These are phyloP conservation scores for Heptranchias perlo DNA, from an alignment of 2,113 vertebrate genomes.

Conservation along the genomic window DNA sequence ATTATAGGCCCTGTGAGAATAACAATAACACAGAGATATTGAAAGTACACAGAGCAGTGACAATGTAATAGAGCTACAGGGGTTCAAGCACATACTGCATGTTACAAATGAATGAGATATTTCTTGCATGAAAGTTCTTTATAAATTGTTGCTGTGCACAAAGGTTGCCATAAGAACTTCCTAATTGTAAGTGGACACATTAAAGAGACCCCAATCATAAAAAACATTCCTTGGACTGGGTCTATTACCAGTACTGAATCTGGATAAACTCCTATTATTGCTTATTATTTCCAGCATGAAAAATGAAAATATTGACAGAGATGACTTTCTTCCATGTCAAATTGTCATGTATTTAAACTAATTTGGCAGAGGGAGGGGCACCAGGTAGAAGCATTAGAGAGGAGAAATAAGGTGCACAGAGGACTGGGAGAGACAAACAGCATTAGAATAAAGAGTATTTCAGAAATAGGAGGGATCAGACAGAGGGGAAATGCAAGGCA, in stretches of 20 bases:
- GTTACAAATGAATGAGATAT: background rate
- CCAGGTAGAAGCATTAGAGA: no score
- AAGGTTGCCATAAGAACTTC: background rate
- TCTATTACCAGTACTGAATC: background rate
- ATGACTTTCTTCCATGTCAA: background rate
- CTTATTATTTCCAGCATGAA: background rate
- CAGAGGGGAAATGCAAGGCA: no score
- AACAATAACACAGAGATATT: background rate
- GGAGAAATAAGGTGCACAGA: no score
- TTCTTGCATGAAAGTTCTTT: background rate
- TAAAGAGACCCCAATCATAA: no score
- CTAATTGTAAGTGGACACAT: no score
- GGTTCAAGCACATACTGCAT: background rate
- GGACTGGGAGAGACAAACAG: no score
- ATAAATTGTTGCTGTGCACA: background rate
- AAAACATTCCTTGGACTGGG: background rate
- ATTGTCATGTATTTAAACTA: no score
- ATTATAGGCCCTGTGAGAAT: background rate
- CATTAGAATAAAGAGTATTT: no score
- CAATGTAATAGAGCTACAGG: background rate
- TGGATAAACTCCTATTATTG: background rate
- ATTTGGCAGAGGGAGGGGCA: no score
- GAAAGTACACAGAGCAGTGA: background rate
- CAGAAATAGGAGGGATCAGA: no score
- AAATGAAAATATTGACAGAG: background rate